Percentiles rank a stretch among this genome's conserved stretches.
These are phyloP conservation scores for Cryptocephalus moraei DNA, from an alignment of 2,888 invertebrate genomes.

Conservation along the genomic window DNA sequence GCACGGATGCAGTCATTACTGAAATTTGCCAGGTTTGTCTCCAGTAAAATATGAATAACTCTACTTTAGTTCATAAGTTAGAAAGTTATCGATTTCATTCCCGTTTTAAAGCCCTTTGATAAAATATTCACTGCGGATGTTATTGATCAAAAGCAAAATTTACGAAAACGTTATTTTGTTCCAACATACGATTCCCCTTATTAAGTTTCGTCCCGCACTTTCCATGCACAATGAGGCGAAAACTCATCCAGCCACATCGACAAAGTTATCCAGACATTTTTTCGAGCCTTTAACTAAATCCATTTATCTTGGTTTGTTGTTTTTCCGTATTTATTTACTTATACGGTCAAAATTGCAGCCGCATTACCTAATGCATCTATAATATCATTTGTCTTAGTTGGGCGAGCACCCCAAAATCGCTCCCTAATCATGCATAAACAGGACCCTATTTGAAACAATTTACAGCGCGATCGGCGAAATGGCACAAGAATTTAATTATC, in stretches of 20 bases:
- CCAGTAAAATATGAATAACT: background rate
- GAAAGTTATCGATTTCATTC: too few relatives aligned
- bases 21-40: too few relatives aligned
- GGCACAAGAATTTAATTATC: too few relatives aligned
- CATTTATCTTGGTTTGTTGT: conserved; percentile 36
- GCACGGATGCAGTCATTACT: background rate
- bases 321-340: conserved; percentile 31
- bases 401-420: conserved; percentile 22
- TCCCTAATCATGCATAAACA: conserved; percentile 10
- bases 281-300: conserved; percentile 26
- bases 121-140: too few relatives aligned
- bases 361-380: conserved; percentile 32
- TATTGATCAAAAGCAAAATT: too few relatives aligned
- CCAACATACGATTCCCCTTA: conserved; percentile 20
- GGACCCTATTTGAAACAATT: conserved; percentile 3
- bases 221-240: conserved; percentile 22
- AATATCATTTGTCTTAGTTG: conserved; percentile 34
- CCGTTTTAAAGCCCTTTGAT: too few relatives aligned
- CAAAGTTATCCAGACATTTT: conserved; percentile 28
- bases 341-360: conserved; percentile 30
- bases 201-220: conserved; percentile 20
- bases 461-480: too few relatives aligned
- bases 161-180: background rate
- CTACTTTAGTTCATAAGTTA: too few relatives aligned
- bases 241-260: conserved; percentile 17